Percentiles rank a stretch among this genome's conserved stretches.
Conservation (phyloP, 2,797 vertebrate genomes). For the Poeciliopsis presidionis region DNA sequence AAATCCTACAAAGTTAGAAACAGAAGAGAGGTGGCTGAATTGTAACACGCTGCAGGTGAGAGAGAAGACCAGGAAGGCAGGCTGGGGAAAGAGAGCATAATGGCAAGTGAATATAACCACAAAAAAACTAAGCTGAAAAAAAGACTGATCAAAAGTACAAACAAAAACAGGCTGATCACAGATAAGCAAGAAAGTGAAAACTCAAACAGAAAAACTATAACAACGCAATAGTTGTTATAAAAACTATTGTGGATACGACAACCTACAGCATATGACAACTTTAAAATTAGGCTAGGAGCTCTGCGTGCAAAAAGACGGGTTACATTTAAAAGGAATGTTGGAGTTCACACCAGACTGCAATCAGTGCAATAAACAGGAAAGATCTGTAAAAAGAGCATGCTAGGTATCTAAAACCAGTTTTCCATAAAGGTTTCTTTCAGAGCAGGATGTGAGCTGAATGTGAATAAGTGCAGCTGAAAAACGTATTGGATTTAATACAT, state of each 20-base stretch:
- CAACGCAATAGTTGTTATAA: background rate
- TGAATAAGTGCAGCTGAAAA: slow-evolving; percentile 23
- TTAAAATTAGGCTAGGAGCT: background rate
- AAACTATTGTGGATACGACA: no score
- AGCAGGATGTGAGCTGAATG: slow-evolving; percentile 19
- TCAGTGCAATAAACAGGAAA: slow-evolving; percentile 16
- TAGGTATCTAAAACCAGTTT: slow-evolving; percentile 16
- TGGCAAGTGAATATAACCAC: background rate
- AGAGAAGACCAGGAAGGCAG: background rate
- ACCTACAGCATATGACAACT: background rate
- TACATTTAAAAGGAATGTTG: background rate
- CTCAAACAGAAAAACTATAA: background rate
- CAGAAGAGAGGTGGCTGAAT: background rate
- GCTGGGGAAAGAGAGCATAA: background rate
- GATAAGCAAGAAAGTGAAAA: background rate
- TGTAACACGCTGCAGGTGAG: background rate
- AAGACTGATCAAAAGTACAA: background rate
- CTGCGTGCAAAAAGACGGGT: no score
- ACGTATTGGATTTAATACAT: slow-evolving; percentile 26
- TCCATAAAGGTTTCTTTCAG: slow-evolving; percentile 7
- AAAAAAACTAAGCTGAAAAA: background rate
- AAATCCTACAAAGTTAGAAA: background rate
- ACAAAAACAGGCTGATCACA: background rate
- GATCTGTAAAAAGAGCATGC: background rate
- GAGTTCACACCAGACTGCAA: slow-evolving; percentile 13